These are phyloP conservation scores for Oscheius sp. DNA, from an alignment of 2,888 invertebrate genomes.

Conservation along the genomic window DNA sequence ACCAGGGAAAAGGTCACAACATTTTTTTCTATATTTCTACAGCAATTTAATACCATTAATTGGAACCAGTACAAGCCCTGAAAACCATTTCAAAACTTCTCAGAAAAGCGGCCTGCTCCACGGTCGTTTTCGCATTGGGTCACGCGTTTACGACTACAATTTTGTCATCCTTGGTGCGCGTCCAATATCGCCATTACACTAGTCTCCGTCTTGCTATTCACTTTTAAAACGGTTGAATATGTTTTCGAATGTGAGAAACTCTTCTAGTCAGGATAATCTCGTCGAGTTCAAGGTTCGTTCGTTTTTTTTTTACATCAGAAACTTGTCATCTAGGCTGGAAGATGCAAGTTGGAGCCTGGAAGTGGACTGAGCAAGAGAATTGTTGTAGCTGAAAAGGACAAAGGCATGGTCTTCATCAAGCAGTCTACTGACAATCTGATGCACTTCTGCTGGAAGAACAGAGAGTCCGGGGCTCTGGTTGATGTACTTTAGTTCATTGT, in stretches of 20 bases:
- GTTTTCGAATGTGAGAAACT: slow-evolving; percentile 1
- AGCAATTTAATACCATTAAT: too few species aligned
- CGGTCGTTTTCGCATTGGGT: too few species aligned
- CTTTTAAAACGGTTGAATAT: not conserved
- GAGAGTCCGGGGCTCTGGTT: slow-evolving; percentile 89
- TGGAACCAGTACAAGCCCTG: too few species aligned
- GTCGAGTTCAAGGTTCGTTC: slow-evolving; percentile 7
- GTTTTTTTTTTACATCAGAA: not conserved
- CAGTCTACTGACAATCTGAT: slow-evolving; percentile 96
- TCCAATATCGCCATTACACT: too few species aligned
- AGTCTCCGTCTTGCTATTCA: too few species aligned
- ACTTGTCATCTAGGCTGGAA: slow-evolving; percentile 57
- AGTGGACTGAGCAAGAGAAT: slow-evolving; percentile 65
- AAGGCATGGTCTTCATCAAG: slow-evolving; percentile 92
- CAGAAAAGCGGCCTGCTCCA: too few species aligned
- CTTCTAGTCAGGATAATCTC: not conserved
- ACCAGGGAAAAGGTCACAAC: too few species aligned
- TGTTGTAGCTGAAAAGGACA: slow-evolving; percentile 78
- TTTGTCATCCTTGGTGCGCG: too few species aligned
- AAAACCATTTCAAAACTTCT: too few species aligned
- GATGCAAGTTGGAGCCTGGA: slow-evolving; percentile 61
- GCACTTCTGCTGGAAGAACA: slow-evolving; percentile 99
- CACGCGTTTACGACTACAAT: too few species aligned
- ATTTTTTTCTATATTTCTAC: too few species aligned
- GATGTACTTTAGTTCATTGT: slow-evolving; percentile 79